Evolutionary conservation across 2,888 invertebrate species (phyloP).

Genomic region (Villa cingulata): DNA sequence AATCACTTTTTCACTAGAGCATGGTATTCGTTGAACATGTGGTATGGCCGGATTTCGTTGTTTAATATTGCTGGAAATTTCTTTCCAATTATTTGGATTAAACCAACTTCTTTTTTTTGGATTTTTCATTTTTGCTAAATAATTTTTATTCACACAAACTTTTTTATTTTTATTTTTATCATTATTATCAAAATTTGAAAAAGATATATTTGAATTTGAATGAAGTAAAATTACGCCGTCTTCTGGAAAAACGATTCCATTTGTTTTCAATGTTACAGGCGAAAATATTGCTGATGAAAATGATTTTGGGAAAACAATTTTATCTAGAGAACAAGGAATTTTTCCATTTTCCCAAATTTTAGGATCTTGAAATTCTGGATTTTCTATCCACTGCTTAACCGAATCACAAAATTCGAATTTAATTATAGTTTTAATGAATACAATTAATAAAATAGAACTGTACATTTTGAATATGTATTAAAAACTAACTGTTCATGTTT

Average conservation of each 20-base stretch:
- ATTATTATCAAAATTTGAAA: not conserved
- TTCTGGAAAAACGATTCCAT: constrained; percentile 5
- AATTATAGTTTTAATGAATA: not conserved
- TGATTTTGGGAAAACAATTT: constrained; percentile 26
- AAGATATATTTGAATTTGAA: not conserved
- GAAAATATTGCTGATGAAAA: constrained; percentile 26
- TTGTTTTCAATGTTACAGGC: constrained; percentile 18
- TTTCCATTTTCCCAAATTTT: constrained; percentile 24
- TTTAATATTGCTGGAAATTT: constrained; percentile 1
- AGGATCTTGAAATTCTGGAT: constrained; percentile 20
- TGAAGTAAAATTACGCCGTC: constrained; percentile 6
- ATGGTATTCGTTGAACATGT: constrained; percentile 29
- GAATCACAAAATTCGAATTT: not conserved
- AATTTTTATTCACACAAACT: not conserved
- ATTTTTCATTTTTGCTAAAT: constrained; percentile 19
- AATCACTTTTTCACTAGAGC: constrained; percentile 29
- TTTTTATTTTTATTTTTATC: not conserved
- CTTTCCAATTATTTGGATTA: constrained; percentile 28
- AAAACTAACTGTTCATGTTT: not conserved
- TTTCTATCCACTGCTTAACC: constrained; percentile 24
- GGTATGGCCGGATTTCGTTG: constrained; percentile 19
- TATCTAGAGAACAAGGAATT: constrained; percentile 26
- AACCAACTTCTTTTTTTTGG: constrained; percentile 26
- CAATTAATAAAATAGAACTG: not conserved
- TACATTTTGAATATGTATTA: constrained; percentile 1